Evolutionary conservation across 2,113 vertebrate species (phyloP).

Genomic region (human (Homo sapiens)): DNA sequence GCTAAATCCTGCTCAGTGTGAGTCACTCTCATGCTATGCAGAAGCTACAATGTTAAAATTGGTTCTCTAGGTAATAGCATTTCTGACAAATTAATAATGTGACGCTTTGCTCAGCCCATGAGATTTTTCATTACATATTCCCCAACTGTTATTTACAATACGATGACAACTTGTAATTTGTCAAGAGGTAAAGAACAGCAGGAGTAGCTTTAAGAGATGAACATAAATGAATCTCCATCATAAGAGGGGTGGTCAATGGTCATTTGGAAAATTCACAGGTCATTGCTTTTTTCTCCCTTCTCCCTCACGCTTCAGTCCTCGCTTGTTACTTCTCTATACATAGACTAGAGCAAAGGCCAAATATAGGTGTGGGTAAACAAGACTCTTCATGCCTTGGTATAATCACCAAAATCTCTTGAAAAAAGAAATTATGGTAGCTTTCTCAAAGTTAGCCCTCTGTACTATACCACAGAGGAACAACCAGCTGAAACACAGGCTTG

Average conservation of each 20-base stretch:
- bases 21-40: not conserved
- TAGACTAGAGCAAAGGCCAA: not conserved
- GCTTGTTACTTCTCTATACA: not conserved
- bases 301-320: not conserved
- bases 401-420: not conserved
- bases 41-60: conserved; percentile 7
- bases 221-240: not conserved
- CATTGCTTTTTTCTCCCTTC: not conserved
- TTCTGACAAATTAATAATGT: conserved; percentile 72
- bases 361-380: not conserved
- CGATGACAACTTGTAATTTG: conserved; percentile 64
- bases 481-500: not conserved
- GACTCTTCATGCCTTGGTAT: not conserved
- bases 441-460: not conserved
- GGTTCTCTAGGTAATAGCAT: conserved; percentile 61
- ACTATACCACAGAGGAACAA: not conserved
- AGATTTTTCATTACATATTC: conserved; percentile 66
- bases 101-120: conserved; percentile 51
- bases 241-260: not conserved
- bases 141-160: conserved; percentile 69
- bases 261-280: not conserved
- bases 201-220: not conserved
- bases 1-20: not conserved
- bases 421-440: not conserved
- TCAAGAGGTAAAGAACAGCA: conserved; percentile 55